Evolutionary conservation across 1,140 invertebrate species (phyloP).

Genomic region (Trachymyrmex septentrionalis): DNA sequence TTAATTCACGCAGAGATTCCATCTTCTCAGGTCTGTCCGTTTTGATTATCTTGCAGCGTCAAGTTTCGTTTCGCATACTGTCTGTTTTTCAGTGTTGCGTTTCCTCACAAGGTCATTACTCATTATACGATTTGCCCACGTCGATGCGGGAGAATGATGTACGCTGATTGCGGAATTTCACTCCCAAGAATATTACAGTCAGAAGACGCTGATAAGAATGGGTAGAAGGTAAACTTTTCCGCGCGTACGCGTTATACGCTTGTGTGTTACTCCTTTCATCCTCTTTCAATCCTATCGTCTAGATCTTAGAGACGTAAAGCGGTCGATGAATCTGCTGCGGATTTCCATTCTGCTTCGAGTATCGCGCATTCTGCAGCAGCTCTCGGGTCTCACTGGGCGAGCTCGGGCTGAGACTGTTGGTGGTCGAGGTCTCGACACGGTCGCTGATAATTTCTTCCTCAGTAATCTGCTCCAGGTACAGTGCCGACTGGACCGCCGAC

Average conservation of each 20-base stretch:
- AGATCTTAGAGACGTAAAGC: slow-evolving; percentile 80
- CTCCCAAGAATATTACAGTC: not conserved
- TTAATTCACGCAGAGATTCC: not conserved
- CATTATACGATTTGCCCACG: not conserved
- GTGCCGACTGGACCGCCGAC: slow-evolving; percentile 67
- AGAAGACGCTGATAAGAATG: not conserved
- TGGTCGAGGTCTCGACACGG: slow-evolving; percentile 86
- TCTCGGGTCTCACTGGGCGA: slow-evolving; percentile 90
- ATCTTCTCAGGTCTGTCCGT: not conserved
- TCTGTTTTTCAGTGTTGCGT: not conserved
- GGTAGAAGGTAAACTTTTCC: not conserved
- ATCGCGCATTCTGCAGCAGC: slow-evolving; percentile 84
- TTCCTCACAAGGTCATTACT: not conserved
- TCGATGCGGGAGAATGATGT: not conserved
- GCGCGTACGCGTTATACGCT: not conserved
- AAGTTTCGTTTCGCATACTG: not conserved
- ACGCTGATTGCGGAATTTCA: not conserved
- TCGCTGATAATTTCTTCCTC: slow-evolving; percentile 87
- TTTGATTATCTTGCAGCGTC: not conserved
- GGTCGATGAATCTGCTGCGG: slow-evolving; percentile 75
- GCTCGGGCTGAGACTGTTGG: slow-evolving; percentile 89
- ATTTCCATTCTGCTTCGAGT: slow-evolving; percentile 82
- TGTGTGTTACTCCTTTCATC: not conserved
- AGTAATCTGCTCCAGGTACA: slow-evolving; percentile 87
- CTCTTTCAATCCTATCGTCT: slow-evolving; percentile 3